Percentiles rank a stretch among this genome's conserved stretches.
These are phyloP conservation scores for Bubo scandiacus DNA, from an alignment of 2,113 vertebrate species.

Conservation along the genomic window DNA sequence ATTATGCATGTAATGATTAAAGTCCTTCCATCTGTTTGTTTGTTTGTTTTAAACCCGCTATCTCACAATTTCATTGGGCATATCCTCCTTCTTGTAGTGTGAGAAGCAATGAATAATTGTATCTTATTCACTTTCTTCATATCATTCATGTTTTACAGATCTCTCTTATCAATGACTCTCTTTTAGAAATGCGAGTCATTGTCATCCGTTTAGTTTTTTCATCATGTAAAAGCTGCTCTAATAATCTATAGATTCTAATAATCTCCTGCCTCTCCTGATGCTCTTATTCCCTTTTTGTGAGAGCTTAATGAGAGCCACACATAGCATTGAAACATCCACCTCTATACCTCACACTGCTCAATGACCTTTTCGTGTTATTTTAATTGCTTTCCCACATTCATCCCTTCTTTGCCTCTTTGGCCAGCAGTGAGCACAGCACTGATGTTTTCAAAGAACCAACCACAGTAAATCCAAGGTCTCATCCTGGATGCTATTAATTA, in stretches of 20 bases:
- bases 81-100: not conserved
- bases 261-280: not conserved
- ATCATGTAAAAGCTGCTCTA: not conserved
- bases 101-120: not conserved
- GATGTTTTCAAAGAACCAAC: not conserved
- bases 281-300: not conserved
- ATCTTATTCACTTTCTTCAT: not conserved
- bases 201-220: not conserved
- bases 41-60: not conserved
- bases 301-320: not conserved
- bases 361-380: not conserved
- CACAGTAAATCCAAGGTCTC: not conserved
- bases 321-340: not conserved
- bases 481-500: not conserved
- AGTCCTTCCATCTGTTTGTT: not conserved
- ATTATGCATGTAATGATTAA: not conserved
- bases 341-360: not conserved
- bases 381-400: not conserved
- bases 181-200: not conserved
- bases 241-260: not conserved
- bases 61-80: not conserved
- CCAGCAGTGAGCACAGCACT: not conserved
- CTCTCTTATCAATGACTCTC: not conserved
- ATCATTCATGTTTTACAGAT: not conserved
- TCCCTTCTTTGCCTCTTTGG: not conserved